Evolutionary conservation across 2,113 vertebrate genomes (phyloP).

Genomic region (Pagrus major): DNA sequence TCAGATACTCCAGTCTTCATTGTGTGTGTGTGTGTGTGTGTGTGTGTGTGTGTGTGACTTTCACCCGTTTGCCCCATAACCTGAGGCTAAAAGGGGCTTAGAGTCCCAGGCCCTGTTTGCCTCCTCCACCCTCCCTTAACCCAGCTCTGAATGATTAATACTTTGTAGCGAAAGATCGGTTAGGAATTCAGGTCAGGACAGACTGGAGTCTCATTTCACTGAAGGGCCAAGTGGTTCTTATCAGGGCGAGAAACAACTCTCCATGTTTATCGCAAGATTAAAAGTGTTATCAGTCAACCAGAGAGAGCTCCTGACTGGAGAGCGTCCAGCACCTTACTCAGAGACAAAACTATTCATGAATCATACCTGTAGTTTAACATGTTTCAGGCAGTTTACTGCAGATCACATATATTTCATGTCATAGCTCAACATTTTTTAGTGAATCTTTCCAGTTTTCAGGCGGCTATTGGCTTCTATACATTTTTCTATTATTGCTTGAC

Average conservation of each 20-base stretch:
- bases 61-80: constrained; percentile 39
- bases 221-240: constrained; percentile 27
- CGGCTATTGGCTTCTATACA: too few species aligned
- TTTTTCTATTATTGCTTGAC: too few species aligned
- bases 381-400: neutral
- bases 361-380: neutral
- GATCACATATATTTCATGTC: neutral
- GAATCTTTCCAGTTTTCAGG: neutral
- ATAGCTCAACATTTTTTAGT: neutral
- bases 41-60: constrained; percentile 26
- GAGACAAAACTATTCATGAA: neutral
- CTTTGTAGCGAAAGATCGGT: constrained; percentile 34
- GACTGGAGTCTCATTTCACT: constrained; percentile 27
- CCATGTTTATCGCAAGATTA: constrained; percentile 4
- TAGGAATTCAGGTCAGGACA: constrained; percentile 70
- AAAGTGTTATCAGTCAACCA: too few species aligned
- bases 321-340: neutral
- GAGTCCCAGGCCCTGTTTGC: neutral
- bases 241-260: constrained; percentile 1
- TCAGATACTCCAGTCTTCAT: constrained; percentile 11
- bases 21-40: neutral
- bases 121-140: constrained; percentile 36
- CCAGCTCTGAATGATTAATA: constrained; percentile 70
- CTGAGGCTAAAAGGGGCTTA: constrained; percentile 47
- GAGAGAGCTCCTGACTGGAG: too few species aligned